Base-by-base conservation (phyloP, 2,113 vertebrate genomes). In the Setophaga petechia region DNA sequence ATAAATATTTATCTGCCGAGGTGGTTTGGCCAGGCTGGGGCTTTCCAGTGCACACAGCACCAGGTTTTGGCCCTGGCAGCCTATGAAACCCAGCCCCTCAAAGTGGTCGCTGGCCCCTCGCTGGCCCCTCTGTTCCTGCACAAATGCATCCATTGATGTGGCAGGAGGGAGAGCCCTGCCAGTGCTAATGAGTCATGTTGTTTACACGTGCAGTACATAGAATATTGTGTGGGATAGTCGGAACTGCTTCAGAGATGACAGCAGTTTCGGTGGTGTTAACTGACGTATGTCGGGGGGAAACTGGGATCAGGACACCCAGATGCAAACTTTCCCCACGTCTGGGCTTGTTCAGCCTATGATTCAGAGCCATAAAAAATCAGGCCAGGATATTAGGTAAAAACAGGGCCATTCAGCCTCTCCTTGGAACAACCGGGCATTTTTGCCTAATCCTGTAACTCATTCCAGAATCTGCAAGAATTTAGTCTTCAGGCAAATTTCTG, bases 321-420 rank as follows among this genome's bases (percentile, higher is more conserved):
- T 71, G 10, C 37, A 84, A 80, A 55, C 27, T 49, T 61, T 57
- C 43, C 59, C 65, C 52, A 11, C 0, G 14, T 65, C 47, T 92
- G 92, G 72, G 59, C 84, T 94, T 92, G 75, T 92, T 83, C 75
- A 63, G 58, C 49, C n/a, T 80, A 31, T 94, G 84, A 77, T 85
- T 95, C 82, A 66, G 72, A 27, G 67, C 51, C 68, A 44, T 75
- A 74, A 89, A 3, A 5, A 67, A 46, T 57, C 27, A 33, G 44
- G 25, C 10, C 37, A 59, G 59, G 55, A 59, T 71, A 51, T 62
- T 19, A 72, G 46, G 37, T 68, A 49, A 95, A 77, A 96, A 41
- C 21, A 54, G 28, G 35, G 9, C 51, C 35, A 21, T 85, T 86
- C 59, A 71, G 13, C 46, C 57, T 57, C 65, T 72, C 65, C n/a